Base-by-base conservation (phyloP, 2,113 vertebrate genomes). In the Tetrax tetrax region DNA sequence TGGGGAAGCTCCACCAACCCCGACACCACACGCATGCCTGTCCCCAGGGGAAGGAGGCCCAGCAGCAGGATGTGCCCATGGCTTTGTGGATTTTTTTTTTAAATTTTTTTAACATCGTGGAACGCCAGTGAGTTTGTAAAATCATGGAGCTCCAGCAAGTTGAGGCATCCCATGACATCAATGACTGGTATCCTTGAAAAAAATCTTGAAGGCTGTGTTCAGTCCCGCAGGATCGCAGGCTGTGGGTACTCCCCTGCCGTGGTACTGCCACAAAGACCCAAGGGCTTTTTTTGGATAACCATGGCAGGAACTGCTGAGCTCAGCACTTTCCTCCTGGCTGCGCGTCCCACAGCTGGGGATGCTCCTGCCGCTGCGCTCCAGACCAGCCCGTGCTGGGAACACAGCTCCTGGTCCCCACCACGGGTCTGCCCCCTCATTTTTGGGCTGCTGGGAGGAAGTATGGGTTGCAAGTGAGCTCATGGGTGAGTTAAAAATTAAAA, bases 51-150 rank as follows among this genome's bases (percentile, higher is more conserved):
- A 70, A 63, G 43, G n/a, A 24, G 14, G 20, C 10, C 50, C 51
- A 9, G 33, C 0, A 65, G 38, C 1, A 2, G 47, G 48, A 66
- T 0, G 2, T 23, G 27, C 16, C 43, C 2, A 2, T 22, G 53
- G 13, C 41, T 82, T 70, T 59, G 13, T 41, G 18, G 2, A 16
- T 56, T 28, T 7, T 7, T 5, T 20, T 43, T 43, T 43, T 43
- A 14, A 14, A 29, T 59, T 72, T 45, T 18, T 43, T 43, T 43
- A 43, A 43, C 41, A 43, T 43, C 41, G 41, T 43, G 41, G 41
- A 43, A 14, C 14, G 14, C 41, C 41, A 43, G 41, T 43, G 41
- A 43, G 41, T 43, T 43, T 43, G 15, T 43, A 43, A 43, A 43
- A 43, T 43, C 41, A 43, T 43, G 41, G 84, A 57, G 37, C 51